These are phyloP conservation scores for Platanista minor DNA, from an alignment of 2,113 vertebrate species.

Conservation along the genomic window DNA sequence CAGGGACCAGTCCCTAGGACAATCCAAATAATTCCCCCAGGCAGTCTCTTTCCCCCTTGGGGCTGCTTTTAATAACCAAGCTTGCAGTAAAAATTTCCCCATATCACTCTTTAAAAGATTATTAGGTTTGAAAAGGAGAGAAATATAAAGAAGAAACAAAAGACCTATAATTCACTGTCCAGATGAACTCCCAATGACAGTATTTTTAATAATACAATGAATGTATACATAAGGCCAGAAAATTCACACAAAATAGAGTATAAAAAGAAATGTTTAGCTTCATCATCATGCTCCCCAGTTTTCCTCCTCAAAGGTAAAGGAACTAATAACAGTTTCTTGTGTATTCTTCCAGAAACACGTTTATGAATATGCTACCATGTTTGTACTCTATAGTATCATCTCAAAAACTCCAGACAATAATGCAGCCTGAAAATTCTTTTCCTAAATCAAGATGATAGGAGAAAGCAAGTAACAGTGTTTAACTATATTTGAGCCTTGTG, in stretches of 20 bases:
- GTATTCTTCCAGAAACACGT: background rate
- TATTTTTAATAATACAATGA: background rate
- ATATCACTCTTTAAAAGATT: background rate
- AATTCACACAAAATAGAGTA: background rate
- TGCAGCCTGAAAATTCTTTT: background rate
- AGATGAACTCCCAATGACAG: background rate
- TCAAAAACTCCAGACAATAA: background rate
- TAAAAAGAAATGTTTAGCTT: background rate
- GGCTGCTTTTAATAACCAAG: background rate
- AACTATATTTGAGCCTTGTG: background rate
- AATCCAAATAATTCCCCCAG: background rate
- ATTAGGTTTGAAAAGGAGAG: conserved; percentile 12
- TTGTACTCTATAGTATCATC: background rate
- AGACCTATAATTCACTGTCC: background rate
- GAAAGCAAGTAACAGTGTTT: background rate
- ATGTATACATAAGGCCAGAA: background rate
- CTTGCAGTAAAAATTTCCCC: background rate
- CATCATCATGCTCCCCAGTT: background rate
- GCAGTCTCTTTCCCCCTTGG: background rate
- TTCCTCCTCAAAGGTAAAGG: background rate
- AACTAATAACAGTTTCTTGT: background rate
- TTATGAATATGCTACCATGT: background rate
- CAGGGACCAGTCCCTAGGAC: background rate
- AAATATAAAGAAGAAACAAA: conserved; percentile 13
- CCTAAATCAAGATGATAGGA: background rate